Percentiles rank a stretch among this genome's conserved stretches.
Conservation (phyloP, 2,113 vertebrate species). For the Pseudopipra pipra region DNA sequence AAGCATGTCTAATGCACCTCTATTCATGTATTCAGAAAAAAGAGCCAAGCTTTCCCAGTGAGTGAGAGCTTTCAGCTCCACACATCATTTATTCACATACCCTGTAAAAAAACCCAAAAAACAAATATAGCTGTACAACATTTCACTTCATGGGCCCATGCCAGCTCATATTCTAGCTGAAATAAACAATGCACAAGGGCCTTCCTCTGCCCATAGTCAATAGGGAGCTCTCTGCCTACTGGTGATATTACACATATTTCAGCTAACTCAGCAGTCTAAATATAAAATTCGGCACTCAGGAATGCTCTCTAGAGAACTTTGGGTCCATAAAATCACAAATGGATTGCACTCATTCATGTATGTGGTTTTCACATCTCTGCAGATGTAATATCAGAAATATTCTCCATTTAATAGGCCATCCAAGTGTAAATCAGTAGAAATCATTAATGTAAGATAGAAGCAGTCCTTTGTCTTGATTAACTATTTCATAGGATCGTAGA, state of each 20-base stretch:
- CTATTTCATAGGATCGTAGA: not conserved
- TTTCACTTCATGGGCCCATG: not conserved
- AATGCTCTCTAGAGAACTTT: constrained; percentile 12
- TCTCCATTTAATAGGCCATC: constrained; percentile 17
- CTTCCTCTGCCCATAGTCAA: not conserved
- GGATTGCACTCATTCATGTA: not conserved
- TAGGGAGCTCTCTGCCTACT: constrained; percentile 10
- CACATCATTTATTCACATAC: constrained; percentile 36
- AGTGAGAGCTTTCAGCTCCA: constrained; percentile 12
- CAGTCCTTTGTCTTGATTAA: not conserved
- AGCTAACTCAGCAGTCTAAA: constrained; percentile 43
- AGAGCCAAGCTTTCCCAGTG: not conserved
- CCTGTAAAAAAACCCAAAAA: not conserved
- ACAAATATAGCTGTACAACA: not conserved
- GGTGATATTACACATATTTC: constrained; percentile 13
- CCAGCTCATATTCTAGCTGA: constrained; percentile 10
- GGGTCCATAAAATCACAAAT: constrained; percentile 40
- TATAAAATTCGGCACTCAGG: constrained; percentile 49
- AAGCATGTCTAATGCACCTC: not conserved
- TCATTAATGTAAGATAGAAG: not conserved
- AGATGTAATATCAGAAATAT: constrained; percentile 5
- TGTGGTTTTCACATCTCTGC: constrained; percentile 37
- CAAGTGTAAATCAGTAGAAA: not conserved
- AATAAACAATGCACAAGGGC: not conserved
- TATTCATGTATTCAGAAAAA: not conserved